Percentiles rank a stretch among this genome's conserved stretches.
Conservation (phyloP, 2,888 invertebrate genomes). For the Gonocerus acuteangulatus region DNA sequence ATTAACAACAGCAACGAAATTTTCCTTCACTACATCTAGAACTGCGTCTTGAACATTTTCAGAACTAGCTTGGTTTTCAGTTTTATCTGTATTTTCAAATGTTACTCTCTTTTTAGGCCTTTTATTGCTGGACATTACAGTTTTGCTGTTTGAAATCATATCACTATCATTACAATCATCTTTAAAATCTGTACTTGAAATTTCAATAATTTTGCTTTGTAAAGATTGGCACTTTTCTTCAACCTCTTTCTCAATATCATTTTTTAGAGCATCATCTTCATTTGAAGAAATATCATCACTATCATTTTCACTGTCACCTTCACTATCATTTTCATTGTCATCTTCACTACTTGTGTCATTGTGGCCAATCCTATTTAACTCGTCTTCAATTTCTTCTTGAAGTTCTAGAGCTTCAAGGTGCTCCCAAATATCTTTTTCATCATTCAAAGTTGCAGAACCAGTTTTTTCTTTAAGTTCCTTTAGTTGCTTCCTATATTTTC, state of each 20-base stretch:
- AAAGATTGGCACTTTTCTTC: no score
- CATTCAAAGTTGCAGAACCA: constrained; percentile 40
- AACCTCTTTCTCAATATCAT: background rate
- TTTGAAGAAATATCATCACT: constrained; percentile 12
- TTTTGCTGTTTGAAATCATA: no score
- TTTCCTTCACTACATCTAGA: constrained; percentile 1
- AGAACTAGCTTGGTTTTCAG: background rate
- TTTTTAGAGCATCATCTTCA: background rate
- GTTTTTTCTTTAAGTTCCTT: constrained; percentile 45
- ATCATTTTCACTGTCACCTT: constrained; percentile 7
- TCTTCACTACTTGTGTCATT: constrained; percentile 13
- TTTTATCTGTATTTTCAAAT: background rate
- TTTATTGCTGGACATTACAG: no score
- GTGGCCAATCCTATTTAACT: constrained; percentile 39
- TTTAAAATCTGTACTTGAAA: no score
- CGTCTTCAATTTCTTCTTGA: constrained; percentile 54
- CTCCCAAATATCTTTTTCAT: constrained; percentile 47
- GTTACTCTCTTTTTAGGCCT: background rate
- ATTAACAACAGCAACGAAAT: background rate
- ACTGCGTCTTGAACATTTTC: background rate
- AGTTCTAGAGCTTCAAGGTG: constrained; percentile 55
- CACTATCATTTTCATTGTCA: background rate
- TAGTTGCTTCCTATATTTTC: constrained; percentile 44
- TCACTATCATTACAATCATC: no score
- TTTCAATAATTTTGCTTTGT: no score